These are phyloP conservation scores for Ranitomeya variabilis DNA, from an alignment of 2,113 vertebrate genomes.

Conservation along the genomic window DNA sequence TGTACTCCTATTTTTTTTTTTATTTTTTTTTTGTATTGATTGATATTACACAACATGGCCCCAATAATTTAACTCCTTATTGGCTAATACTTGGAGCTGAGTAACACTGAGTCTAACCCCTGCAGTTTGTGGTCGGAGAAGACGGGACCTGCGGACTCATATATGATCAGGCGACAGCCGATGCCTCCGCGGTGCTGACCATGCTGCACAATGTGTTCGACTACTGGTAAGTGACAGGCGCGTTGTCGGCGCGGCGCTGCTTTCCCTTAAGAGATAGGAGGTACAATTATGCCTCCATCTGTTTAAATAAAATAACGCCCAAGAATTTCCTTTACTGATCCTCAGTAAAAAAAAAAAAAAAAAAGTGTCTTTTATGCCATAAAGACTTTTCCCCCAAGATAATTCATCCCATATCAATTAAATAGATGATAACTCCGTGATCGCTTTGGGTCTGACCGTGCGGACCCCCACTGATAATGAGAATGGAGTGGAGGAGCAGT, in stretches of 20 bases:
- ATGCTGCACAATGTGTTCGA: conserved; percentile 78
- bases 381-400: too few relatives aligned
- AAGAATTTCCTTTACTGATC: neutral
- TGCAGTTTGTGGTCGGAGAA: conserved; percentile 82
- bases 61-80: neutral
- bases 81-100: neutral
- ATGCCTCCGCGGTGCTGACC: conserved; percentile 76
- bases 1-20: too few relatives aligned
- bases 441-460: too few relatives aligned
- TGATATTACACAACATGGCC: neutral
- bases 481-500: too few relatives aligned
- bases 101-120: conserved; percentile 27
- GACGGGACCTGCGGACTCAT: conserved; percentile 83
- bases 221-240: conserved; percentile 69
- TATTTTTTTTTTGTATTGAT: too few relatives aligned
- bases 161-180: conserved; percentile 80
- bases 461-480: too few relatives aligned
- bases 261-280: neutral
- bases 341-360: too few relatives aligned
- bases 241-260: neutral
- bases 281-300: neutral
- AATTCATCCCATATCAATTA: too few relatives aligned
- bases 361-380: too few relatives aligned
- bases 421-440: too few relatives aligned
- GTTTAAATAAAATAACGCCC: too few relatives aligned